phyloP scores from a whole-genome alignment of 2,113 vertebrate genomes.

The Ciconia boyciana region DNA sequence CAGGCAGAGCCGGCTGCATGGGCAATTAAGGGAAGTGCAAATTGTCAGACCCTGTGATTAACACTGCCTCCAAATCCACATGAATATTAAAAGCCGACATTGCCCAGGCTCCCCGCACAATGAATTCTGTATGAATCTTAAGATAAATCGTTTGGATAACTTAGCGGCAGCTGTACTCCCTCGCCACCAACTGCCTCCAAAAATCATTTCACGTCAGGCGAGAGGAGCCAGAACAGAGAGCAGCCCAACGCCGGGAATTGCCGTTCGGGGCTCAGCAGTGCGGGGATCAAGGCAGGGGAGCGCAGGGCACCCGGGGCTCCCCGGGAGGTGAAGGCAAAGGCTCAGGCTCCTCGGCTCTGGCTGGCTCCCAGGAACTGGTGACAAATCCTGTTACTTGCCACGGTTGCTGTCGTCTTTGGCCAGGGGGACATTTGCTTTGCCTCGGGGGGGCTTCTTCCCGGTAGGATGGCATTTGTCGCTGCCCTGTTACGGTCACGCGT shows the following conservation, averaged over 20 bases:
- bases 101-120: slow-evolving; percentile 72
- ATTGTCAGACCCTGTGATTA: slow-evolving; percentile 74
- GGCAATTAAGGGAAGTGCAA: slow-evolving; percentile 72
- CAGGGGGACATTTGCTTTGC: not conserved
- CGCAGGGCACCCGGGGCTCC: not conserved
- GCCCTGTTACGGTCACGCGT: fast-evolving
- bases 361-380: not conserved
- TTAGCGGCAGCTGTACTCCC: slow-evolving; percentile 77
- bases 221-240: not conserved
- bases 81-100: slow-evolving; percentile 86
- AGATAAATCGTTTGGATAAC: slow-evolving; percentile 81
- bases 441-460: not conserved
- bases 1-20: not conserved
- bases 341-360: not conserved
- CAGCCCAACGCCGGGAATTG: not conserved
- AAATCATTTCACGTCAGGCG: slow-evolving; percentile 47
- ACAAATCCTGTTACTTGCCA: not conserved
- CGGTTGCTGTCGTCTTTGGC: not conserved
- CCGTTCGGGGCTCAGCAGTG: not conserved
- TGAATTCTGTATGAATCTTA: slow-evolving; percentile 83
- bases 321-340: not conserved
- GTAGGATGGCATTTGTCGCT: not conserved
- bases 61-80: slow-evolving; percentile 71
- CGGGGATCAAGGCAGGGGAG: not conserved
- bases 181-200: slow-evolving; percentile 65